Evolutionary conservation across 2,113 vertebrate genomes (phyloP), one percentile per base, ranked within the genome.

Genomic region (Hirundichthys speculiger): DNA sequence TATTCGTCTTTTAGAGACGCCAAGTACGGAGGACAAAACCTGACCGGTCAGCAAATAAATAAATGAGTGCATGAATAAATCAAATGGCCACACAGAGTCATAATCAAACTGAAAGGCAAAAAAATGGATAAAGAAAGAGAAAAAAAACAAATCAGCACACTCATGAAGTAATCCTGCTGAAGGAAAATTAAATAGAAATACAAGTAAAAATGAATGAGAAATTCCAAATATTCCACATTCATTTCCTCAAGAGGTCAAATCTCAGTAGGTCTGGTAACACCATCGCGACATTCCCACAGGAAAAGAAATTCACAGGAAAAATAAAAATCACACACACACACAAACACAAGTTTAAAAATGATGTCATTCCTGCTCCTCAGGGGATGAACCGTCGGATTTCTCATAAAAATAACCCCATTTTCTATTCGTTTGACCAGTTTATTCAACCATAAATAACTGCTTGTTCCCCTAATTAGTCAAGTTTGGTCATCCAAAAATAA

Each of bases 21-120:
- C 72, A 49, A 38, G 57, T 73, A 76, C 41, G 69, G 75, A 80
- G 73, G 76, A 79, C 30, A 72, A 75, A 54, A 72, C 52, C 73
- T 56, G 83, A 70, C 62, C 25, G 12, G 49, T 56, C 13, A 59
- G 38, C 55, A 7, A 57, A 56, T 30, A 15, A 62, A 69, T 19
- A 20, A 67, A 66, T 45, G 53, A 79, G 71, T 52, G 63, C 75
- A 76, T 73, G 64, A 72, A 41, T 5, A 56, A 84, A 69, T 62
- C 34, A 64, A 68, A 86, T 66, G 78, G 19, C 54, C 73, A 80
- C 75, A 73, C 13, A 57, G 48, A 78, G 50, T 25, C 63, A 2
- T 1, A 62, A 73, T 10, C 50, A 3, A 80, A 67, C 51, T 15
- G 15, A 63, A 73, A 75, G 24, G 39, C 8, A 56, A 11, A 58